phyloP scores from a whole-genome alignment of 2,888 invertebrate species.

The Parapristionchus giblindavisi region DNA sequence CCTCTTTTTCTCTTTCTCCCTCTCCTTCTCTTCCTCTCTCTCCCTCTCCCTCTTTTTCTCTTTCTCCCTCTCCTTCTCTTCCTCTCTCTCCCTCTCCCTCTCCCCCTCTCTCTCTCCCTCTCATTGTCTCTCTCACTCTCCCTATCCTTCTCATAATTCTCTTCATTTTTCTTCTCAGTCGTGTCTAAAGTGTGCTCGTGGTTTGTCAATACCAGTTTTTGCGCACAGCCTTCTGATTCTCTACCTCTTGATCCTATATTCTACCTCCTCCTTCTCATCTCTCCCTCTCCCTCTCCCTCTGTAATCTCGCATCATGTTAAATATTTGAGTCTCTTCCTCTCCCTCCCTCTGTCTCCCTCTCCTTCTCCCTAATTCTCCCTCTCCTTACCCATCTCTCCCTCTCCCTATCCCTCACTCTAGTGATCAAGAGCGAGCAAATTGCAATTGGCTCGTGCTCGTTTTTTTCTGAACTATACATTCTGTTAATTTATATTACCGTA shows the following conservation, averaged over 20 bases:
- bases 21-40: not conserved
- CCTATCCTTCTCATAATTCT: too few relatives aligned
- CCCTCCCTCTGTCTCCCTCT: not conserved
- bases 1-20: conserved; percentile 5
- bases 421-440: too few relatives aligned
- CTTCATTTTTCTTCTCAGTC: not conserved
- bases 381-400: conserved; percentile 35
- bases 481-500: too few relatives aligned
- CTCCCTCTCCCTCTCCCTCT: not conserved
- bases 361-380: conserved; percentile 13
- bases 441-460: too few relatives aligned
- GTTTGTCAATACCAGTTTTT: not conserved
- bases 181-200: not conserved
- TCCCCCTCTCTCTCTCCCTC: not conserved
- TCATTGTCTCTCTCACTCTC: not conserved
- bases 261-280: not conserved
- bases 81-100: not conserved
- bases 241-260: not conserved
- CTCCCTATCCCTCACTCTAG: conserved; percentile 8
- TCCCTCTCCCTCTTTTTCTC: conserved; percentile 1
- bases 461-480: too few relatives aligned
- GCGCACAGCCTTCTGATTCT: not conserved
- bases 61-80: conserved; percentile 15
- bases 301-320: not conserved
- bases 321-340: not conserved